Base-by-base conservation (phyloP, 2,888 invertebrate genomes). In the Limnephilus auricula region DNA sequence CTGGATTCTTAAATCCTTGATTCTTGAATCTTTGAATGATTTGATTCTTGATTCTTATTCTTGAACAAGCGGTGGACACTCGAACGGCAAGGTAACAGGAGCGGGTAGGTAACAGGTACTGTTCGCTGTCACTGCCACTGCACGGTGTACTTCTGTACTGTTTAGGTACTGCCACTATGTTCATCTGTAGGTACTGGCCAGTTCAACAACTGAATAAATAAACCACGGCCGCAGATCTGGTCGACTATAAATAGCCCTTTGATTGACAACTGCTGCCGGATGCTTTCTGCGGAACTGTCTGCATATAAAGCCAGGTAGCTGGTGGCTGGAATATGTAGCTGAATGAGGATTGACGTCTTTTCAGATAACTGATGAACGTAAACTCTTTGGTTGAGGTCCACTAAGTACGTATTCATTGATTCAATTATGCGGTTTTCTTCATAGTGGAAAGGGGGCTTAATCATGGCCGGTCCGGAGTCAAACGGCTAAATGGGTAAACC, bases 151-250 rank as follows among this genome's bases (percentile, higher is more conserved):
- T 25, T 18, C 25, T 25, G 45, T 45, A 45, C 15, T 15, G 15
- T 13, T 9, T 0, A 15, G 15, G 45, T 45, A 45, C 45, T 40
- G 12, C 12, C 40, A 40, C 40, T 12, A 5, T 13, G 45, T 13
- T 45, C 13, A 15, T 45, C 15, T 45, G 25, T 65, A 65, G 65
- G 65, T n/a, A 25, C 65, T 65, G 25, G 65, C 65, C 65, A 65
- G 65, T 65, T 65, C 65, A 65, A 65, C 65, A 65, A 65, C 65
- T 65, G 65, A n/a, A 65, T 65, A n/a, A 65, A 65, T 65, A n/a
- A 65, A 65, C 9, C 2, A n/a, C 65, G 9, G n/a, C 65, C 65
- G n/a, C 65, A 65, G 65, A 65, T 65, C 25, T 65, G 25, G n/a
- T 65, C 65, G 65, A 65, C 65, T 65, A 65, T 65, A 65, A 65